A percentile compares a stretch with the other conserved stretches of the same genome.
Conservation (phyloP, 1,140 invertebrate genomes). For the Trachymyrmex septentrionalis region DNA sequence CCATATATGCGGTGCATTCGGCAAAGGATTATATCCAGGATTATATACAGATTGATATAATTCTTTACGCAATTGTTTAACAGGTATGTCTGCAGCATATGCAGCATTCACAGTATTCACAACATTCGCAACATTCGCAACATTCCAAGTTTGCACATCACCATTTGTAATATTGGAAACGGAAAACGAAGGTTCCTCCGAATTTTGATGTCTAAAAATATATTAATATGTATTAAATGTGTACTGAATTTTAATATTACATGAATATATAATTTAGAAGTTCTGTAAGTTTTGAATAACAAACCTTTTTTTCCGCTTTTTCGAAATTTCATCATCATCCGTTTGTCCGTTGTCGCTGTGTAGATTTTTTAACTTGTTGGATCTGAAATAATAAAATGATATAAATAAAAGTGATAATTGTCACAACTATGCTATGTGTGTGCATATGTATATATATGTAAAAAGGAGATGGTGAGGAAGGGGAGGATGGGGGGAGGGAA, state of each 20-base stretch:
- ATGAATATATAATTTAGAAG: not conserved
- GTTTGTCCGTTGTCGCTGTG: constrained; percentile 83
- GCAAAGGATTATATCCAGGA: constrained; percentile 85
- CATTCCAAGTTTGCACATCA: constrained; percentile 70
- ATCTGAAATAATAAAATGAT: constrained; percentile 70
- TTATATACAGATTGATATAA: constrained; percentile 85
- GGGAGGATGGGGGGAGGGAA: too few relatives aligned
- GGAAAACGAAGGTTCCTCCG: constrained; percentile 73
- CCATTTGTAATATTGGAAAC: constrained; percentile 72
- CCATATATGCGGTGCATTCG: constrained; percentile 84
- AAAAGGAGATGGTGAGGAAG: too few relatives aligned
- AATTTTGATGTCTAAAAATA: constrained; percentile 76
- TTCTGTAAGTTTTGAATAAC: not conserved
- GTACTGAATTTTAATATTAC: not conserved
- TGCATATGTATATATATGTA: too few relatives aligned
- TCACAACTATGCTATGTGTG: not conserved
- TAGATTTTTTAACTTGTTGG: constrained; percentile 78
- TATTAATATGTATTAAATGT: not conserved
- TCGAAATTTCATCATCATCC: constrained; percentile 82
- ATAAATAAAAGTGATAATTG: constrained; percentile 4
- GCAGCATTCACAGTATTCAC: not conserved
- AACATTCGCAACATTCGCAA: constrained; percentile 2
- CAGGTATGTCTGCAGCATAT: constrained; percentile 80
- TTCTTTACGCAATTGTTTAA: constrained; percentile 84
- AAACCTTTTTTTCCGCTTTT: constrained; percentile 83